phyloP scores from a whole-genome alignment of 2,888 invertebrate genomes.

The Heteromyza rotundicornis region DNA sequence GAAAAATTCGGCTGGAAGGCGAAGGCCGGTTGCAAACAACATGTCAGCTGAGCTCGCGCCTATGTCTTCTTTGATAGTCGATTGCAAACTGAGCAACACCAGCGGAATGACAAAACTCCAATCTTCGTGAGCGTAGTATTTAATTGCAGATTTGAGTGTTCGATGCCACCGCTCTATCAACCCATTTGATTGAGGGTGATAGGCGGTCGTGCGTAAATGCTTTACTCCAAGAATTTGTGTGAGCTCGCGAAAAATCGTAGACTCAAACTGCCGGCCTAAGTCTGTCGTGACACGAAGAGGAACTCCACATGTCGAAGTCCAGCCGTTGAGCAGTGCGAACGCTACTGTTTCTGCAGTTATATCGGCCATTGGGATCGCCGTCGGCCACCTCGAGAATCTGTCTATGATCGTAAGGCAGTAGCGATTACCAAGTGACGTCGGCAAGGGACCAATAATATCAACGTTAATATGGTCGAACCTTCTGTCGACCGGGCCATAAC shows the following conservation, averaged over 20 bases:
- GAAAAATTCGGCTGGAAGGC: background rate
- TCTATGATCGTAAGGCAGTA: slow-evolving; percentile 20
- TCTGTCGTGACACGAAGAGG: slow-evolving; percentile 2
- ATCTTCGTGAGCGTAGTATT: background rate
- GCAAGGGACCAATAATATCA: slow-evolving; percentile 20
- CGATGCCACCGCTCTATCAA: background rate
- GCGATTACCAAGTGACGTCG: slow-evolving; percentile 13
- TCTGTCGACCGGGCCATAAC: background rate
- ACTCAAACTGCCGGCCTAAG: slow-evolving; percentile 5
- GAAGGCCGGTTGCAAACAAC: background rate
- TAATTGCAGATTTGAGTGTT: background rate
- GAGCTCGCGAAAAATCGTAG: slow-evolving; percentile 2
- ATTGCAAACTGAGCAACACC: background rate
- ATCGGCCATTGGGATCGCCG: slow-evolving; percentile 19
- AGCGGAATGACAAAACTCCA: background rate
- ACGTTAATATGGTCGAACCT: slow-evolving; percentile 9
- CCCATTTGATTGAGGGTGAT: background rate
- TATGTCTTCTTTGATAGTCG: background rate
- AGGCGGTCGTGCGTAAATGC: background rate
- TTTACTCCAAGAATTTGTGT: background rate
- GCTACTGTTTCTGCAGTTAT: slow-evolving; percentile 26
- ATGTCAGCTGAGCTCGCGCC: background rate
- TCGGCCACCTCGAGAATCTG: slow-evolving; percentile 21
- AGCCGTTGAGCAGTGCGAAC: background rate
- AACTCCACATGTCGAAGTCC: slow-evolving; percentile 11